Percentiles rank a stretch among this genome's conserved stretches.
phyloP scores from a whole-genome alignment of 2,797 vertebrate genomes.

The Parauchenoglanis ngamensis region DNA sequence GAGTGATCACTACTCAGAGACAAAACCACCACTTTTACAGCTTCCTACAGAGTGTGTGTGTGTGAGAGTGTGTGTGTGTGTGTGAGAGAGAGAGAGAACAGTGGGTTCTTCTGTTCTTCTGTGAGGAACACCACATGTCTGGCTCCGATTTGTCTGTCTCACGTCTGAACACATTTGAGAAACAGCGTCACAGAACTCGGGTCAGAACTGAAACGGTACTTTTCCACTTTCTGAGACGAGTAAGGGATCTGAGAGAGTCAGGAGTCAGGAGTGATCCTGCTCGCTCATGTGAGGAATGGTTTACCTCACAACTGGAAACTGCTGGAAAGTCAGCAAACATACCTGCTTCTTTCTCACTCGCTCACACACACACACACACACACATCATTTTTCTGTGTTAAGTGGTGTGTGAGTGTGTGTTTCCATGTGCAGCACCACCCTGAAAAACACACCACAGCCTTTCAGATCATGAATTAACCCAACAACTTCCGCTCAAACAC shows the following conservation, averaged over 20 bases:
- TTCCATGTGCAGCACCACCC: not conserved
- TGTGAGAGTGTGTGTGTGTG: not conserved
- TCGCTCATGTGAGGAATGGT: not conserved
- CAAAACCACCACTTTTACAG: conserved; percentile 18
- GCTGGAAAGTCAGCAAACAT: not conserved
- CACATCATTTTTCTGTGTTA: not conserved
- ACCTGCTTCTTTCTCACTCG: not conserved
- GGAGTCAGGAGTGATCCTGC: not conserved
- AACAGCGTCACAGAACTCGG: not conserved
- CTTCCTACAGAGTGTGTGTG: conserved; percentile 4
- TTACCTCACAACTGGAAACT: not conserved
- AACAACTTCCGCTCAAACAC: not conserved
- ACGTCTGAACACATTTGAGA: not conserved
- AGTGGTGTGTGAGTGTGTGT: not conserved
- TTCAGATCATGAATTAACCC: not conserved
- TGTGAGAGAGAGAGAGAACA: not conserved
- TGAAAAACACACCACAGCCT: not conserved
- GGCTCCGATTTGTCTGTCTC: not conserved
- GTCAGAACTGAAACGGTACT: not conserved
- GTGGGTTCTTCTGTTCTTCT: not conserved
- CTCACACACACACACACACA: conserved; percentile 14
- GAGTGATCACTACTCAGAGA: not conserved
- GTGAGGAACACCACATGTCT: not conserved
- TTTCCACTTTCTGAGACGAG: not conserved
- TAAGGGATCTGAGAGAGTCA: not conserved